Conservation (phyloP, 2,888 invertebrate genomes). For the Ferrisia virgata region DNA sequence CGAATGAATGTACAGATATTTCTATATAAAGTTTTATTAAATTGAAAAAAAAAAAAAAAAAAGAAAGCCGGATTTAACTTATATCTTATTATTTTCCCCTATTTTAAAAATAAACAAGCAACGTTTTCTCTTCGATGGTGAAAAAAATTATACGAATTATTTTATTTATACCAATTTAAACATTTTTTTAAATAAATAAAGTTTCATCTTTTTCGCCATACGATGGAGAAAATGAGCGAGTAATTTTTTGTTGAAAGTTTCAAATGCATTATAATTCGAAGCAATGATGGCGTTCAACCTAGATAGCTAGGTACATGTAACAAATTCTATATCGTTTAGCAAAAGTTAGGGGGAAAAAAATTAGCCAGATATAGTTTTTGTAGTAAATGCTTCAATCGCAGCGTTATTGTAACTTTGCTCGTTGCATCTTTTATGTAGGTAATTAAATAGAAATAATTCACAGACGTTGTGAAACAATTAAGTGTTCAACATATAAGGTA, state of each 20-base stretch:
- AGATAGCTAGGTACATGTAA: background rate
- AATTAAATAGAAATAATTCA: conserved; percentile 13
- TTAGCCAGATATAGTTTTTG: too few species aligned
- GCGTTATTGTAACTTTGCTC: too few species aligned
- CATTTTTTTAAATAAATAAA: background rate
- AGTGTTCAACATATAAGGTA: background rate
- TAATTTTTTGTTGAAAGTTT: background rate
- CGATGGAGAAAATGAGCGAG: background rate
- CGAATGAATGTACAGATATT: background rate
- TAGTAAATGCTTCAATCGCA: background rate
- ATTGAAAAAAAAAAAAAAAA: background rate
- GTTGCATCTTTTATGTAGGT: background rate
- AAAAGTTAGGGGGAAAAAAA: background rate
- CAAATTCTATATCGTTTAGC: background rate
- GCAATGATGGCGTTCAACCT: too few species aligned
- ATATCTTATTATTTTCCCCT: too few species aligned
- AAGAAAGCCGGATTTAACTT: too few species aligned
- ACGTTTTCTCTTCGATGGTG: background rate
- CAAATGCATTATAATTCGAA: too few species aligned
- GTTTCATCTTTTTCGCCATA: too few species aligned
- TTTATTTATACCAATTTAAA: too few species aligned
- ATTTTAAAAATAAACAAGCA: too few species aligned
- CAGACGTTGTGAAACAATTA: background rate
- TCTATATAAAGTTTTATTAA: too few species aligned
- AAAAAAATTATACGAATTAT: background rate